Evolutionary conservation across 2,888 invertebrate species (phyloP), one percentile per base, ranked within the genome.

Genomic region (Stenodema calcarata): DNA sequence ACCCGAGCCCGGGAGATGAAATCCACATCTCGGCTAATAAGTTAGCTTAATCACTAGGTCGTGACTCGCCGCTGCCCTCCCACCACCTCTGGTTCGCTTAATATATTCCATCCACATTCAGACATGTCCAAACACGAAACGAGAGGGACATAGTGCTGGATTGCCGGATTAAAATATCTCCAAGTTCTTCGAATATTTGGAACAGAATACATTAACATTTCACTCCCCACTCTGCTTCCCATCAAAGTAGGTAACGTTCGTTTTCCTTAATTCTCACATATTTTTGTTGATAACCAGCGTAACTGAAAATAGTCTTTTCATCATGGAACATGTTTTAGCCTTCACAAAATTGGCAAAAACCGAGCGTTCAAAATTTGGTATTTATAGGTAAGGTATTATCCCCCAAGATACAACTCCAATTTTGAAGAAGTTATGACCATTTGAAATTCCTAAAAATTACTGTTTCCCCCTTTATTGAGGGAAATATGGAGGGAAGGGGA

Each of bases 151-250:
- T 82, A 82, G 69, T 82, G 69, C 82, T 35, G 81, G 35, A 18
- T 82, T 30, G 81, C 44, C 41, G 42, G 82, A 82, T 82, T 82
- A 82, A 82, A 82, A 82, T 28, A 82, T 82, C 54, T 69, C 82
- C 62, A 69, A 62, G 62, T 42, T 62, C 69, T 69, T 69, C 82
- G 82, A 82, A 82, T 82, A 82, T 82, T 82, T 12, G 82, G 18
- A 82, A 35, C 78, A 14, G 82, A 82, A 82, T 69, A 70, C 1
- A 82, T 82, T 82, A 82, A 70, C 82, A 82, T 82, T 82, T 82
- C 82, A 82, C 69, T 82, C 28, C 27, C 4, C n/a, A 73, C 73
- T 16, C 73, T 16, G n/a, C 73, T 73, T 41, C 16, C 6, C 73
- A 35, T 73, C 73, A 73, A 35, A 28, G 2, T 73, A 18, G 23